Evolutionary conservation across 2,888 invertebrate species (phyloP), one percentile per base, ranked within the genome.

Genomic region (Steinernema carpocapsae): DNA sequence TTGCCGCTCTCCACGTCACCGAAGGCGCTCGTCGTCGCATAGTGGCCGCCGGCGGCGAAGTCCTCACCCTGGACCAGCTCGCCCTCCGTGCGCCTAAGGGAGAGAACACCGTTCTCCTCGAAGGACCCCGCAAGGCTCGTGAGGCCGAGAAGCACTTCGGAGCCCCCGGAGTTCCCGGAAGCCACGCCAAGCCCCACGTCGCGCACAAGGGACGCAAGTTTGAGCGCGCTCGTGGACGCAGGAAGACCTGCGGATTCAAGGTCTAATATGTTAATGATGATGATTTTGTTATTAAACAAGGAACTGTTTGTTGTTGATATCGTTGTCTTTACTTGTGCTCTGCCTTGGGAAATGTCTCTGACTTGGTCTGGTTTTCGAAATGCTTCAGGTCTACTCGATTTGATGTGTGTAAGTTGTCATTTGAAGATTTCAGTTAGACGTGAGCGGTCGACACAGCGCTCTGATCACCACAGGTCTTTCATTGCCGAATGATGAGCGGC

Each of bases 111-210:
- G 92, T 97, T 73, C 90, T 99, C 82, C 90, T 99, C 52, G 77
- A 86, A 91, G 92, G 97, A 75, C 92, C 92, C 82, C 93, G 99
- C 84, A 96, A 93, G 83, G 94, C 95, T 1, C 93, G 97, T 85
- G 94, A 95, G 89, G 94, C 97, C 4, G 93, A 93, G 88, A 94
- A 93, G 88, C 97, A 99, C 92, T 99, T 99, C 89, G 99, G 99
- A 76, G 97, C 97, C 83, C 97, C 99, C 76, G 97, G 99, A 89
- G 95, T 97, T 14, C 97, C 97, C 56, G 94, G 95, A 89, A 95
- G 95, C 78, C 94, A 96, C 90, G 93, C 96, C 71, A 95, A 95
- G 90, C 99, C 99, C 75, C 93, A 94, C 88, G 95, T 97, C 73
- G 92, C 95, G 85, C 93, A 96, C 77, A 97, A 97, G 93, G 97